phyloP scores from a whole-genome alignment of 1,140 invertebrate genomes.

The Maconellicoccus hirsutus region DNA sequence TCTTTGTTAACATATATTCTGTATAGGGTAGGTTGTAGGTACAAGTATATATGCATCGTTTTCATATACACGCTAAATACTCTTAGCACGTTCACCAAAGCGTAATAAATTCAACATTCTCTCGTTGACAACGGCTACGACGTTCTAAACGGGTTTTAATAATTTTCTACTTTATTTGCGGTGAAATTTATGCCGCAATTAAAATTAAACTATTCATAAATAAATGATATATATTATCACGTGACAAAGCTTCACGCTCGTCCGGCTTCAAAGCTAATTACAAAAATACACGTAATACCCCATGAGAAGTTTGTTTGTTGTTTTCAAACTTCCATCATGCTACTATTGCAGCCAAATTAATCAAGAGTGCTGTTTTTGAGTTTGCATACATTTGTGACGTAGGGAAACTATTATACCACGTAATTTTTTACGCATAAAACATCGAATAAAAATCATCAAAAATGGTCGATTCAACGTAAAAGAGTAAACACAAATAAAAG shows the following conservation, averaged over 20 bases:
- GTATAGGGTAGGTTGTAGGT: neutral
- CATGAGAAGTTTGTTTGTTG: neutral
- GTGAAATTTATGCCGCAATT: conserved; percentile 4
- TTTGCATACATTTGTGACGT: too few relatives aligned
- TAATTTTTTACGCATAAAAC: too few relatives aligned
- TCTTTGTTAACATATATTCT: neutral
- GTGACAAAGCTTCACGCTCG: neutral
- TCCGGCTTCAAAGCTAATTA: too few relatives aligned
- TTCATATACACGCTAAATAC: neutral
- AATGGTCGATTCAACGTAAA: too few relatives aligned
- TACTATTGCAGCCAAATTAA: too few relatives aligned
- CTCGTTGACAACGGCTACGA: neutral
- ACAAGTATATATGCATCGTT: neutral
- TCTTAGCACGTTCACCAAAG: neutral
- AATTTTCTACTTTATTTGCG: conserved; percentile 4
- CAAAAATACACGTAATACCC: neutral
- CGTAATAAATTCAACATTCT: neutral
- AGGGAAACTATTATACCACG: too few relatives aligned
- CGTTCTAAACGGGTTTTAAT: conserved; percentile 3
- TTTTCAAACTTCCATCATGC: too few relatives aligned
- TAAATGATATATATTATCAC: neutral
- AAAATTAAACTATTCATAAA: neutral
- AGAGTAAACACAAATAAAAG: too few relatives aligned
- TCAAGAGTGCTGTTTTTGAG: too few relatives aligned
- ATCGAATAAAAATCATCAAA: too few relatives aligned